phyloP scores from a whole-genome alignment of 2,797 vertebrate genomes.

The Gambelia wislizenii region DNA sequence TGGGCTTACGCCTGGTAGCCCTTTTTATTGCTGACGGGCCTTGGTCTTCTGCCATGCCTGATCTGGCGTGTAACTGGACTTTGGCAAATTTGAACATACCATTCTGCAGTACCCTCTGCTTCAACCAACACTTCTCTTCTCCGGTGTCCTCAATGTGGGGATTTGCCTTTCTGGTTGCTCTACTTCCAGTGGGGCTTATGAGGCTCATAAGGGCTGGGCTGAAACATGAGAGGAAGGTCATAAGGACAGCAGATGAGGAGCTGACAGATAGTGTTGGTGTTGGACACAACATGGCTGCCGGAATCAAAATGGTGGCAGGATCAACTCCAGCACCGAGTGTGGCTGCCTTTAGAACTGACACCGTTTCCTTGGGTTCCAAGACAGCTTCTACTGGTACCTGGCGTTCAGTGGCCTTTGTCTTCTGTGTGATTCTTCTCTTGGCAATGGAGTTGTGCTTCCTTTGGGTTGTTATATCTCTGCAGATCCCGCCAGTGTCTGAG shows the following conservation, averaged over 20 bases:
- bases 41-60: conserved; percentile 45
- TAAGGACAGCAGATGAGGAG: background rate
- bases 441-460: conserved; percentile 19
- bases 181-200: conserved; percentile 49
- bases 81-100: background rate
- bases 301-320: background rate
- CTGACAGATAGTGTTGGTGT: background rate
- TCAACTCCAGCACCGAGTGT: too few relatives aligned
- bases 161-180: conserved; percentile 41
- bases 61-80: conserved; percentile 54
- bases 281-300: background rate
- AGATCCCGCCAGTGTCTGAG: conserved; percentile 8
- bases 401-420: background rate
- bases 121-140: conserved; percentile 44
- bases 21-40: conserved; percentile 48
- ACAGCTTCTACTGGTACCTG: background rate
- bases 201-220: conserved; percentile 31
- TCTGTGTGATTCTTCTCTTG: conserved; percentile 15
- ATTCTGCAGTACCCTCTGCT: conserved; percentile 52
- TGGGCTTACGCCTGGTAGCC: conserved; percentile 48
- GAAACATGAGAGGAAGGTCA: background rate
- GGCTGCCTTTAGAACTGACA: background rate
- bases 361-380: background rate
- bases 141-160: conserved; percentile 45
- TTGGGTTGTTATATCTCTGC: conserved; percentile 10